A percentile compares a stretch with the other conserved stretches of the same genome.
phyloP scores from a whole-genome alignment of 2,888 invertebrate genomes.

The Automeris io region DNA sequence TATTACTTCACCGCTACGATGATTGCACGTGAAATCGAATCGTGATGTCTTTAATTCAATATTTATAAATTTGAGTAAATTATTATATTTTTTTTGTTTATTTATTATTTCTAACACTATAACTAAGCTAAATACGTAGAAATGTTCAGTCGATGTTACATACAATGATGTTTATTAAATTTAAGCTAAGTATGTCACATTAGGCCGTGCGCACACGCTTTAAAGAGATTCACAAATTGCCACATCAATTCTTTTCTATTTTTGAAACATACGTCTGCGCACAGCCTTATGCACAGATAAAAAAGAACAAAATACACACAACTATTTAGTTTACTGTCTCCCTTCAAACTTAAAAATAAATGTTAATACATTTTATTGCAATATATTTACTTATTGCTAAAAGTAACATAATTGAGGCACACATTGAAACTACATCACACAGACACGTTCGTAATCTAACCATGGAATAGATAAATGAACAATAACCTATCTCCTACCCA shows the following conservation, averaged over 20 bases:
- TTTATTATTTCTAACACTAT: conserved; percentile 40
- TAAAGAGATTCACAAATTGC: conserved; percentile 28
- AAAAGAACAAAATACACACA: conserved; percentile 38
- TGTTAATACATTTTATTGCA: conserved; percentile 25
- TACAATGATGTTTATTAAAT: conserved; percentile 68
- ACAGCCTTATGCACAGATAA: conserved; percentile 30
- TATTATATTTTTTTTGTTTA: conserved; percentile 21
- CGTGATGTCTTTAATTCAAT: conserved; percentile 14
- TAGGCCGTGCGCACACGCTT: conserved; percentile 28
- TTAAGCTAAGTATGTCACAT: conserved; percentile 28
- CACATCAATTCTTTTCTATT: conserved; percentile 18
- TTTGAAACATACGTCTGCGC: conserved; percentile 28
- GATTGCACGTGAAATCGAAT: conserved; percentile 31
- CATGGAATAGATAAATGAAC: conserved; percentile 52
- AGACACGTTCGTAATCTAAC: conserved; percentile 27
- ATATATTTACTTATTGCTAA: conserved; percentile 58
- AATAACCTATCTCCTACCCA: conserved; percentile 22
- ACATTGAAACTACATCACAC: conserved; percentile 39
- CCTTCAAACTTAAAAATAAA: conserved; percentile 29
- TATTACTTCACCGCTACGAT: conserved; percentile 44
- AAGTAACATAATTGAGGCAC: conserved; percentile 50
- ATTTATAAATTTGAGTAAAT: conserved; percentile 30
- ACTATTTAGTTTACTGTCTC: conserved; percentile 23
- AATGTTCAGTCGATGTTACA: conserved; percentile 76
- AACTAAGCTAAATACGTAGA: conserved; percentile 59